phyloP scores from a whole-genome alignment of 2,113 vertebrate genomes.

The Balaeniceps rex region DNA sequence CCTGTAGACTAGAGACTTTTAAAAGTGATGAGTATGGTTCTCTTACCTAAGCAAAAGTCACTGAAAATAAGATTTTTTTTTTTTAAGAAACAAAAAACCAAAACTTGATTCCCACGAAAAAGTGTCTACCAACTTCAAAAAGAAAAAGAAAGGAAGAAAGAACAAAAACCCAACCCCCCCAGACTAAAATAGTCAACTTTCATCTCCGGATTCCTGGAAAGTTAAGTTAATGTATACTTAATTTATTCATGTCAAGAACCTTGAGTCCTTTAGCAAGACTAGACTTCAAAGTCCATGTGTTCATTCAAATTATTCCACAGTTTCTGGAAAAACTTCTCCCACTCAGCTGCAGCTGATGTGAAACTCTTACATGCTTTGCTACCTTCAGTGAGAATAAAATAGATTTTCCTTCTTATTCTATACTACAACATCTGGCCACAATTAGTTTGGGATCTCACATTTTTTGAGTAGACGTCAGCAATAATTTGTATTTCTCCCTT shows the following conservation, averaged over 20 bases:
- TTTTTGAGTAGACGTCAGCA: slow-evolving; percentile 31
- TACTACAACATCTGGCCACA: slow-evolving; percentile 50
- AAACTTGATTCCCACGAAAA: neutral
- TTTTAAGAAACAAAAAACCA: neutral
- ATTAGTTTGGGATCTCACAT: slow-evolving; percentile 25
- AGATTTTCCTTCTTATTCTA: neutral
- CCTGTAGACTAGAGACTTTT: neutral
- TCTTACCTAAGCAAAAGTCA: neutral
- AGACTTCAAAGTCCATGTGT: neutral
- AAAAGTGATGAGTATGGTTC: neutral
- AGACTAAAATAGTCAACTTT: neutral
- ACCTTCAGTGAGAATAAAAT: neutral
- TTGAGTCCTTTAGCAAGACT: neutral
- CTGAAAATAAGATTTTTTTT: neutral
- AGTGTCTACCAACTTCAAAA: neutral
- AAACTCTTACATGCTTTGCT: neutral
- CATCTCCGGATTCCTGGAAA: neutral
- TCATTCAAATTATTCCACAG: neutral
- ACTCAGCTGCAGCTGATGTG: neutral
- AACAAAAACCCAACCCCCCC: fast-evolving
- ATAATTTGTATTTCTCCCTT: slow-evolving; percentile 13
- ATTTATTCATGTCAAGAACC: neutral
- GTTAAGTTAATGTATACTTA: neutral
- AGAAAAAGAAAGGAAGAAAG: neutral
- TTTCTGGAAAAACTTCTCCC: neutral